Base-by-base conservation (phyloP, 2,797 vertebrate species). In the Tinamus major region DNA sequence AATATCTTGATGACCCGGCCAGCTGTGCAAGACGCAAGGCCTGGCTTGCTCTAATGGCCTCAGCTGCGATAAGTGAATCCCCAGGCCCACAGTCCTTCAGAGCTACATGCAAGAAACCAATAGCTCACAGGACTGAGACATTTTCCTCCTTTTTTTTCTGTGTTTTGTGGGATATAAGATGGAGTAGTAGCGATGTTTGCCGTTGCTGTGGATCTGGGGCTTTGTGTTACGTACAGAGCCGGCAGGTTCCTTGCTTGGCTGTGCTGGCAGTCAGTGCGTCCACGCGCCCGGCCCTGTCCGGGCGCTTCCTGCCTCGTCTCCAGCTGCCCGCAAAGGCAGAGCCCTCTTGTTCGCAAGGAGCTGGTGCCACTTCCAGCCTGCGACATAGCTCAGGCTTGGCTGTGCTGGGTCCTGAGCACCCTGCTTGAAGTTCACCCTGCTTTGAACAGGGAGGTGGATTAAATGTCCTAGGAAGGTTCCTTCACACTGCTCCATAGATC, bases 161-260 rank as follows among this genome's bases (percentile, higher is more conserved):
- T 61, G 37, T 23, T 39, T 35, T 51, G 29, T 31, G 29, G 27
- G 48, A 39, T 59, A 13, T 6, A 29, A 24, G 48, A 53, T n/a
- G 27, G 67, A 56, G 59, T 9, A 56, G 29, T 72, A 63, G 55
- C 56, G 26, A 11, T 61, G 35, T 51, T 81, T 92, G 23, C 35
- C 70, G 63, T 44, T 46, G 21, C 26, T 13, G 33, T n/a, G 49
- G 16, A 17, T 19, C 23, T 89, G 26, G 35, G 35, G 17, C 85
- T 77, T 74, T 69, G 26, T 23, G 24, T 4, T 0, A 4, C 59
- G 67, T 65, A 6, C 35, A 72, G n/a, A 81, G 81, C 75, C 64
- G 75, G 44, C 1, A 4, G 46, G 15, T 53, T 63, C 63, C 33
- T 75, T 18, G 5, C 24, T 0, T 11, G 0, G 4, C 79, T 59